Percentiles rank a stretch among this genome's conserved stretches.
Evolutionary conservation across 2,797 vertebrate species (phyloP).

Genomic region (Epinephelus awoara): DNA sequence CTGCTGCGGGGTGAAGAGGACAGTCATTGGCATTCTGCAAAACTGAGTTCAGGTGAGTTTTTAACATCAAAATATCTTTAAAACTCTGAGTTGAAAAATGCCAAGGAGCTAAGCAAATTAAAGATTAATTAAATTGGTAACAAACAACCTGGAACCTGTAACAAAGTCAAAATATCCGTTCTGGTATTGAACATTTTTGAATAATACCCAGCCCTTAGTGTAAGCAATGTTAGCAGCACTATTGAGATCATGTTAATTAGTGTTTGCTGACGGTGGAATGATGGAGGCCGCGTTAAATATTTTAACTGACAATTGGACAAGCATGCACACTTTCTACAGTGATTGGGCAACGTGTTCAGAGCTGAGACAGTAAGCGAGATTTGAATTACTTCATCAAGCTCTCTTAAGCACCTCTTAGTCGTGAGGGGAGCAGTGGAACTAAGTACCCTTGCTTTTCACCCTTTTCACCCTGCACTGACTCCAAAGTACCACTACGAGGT

Average conservation of each 20-base stretch:
- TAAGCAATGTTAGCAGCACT: background rate
- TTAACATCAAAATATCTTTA: too few relatives aligned
- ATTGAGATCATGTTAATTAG: background rate
- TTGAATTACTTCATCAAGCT: background rate
- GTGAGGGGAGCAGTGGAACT: background rate
- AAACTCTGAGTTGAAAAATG: too few relatives aligned
- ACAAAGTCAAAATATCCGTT: too few relatives aligned
- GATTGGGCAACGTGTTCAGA: background rate
- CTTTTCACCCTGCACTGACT: conserved; percentile 3
- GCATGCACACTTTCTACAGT: background rate
- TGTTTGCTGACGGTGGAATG: background rate
- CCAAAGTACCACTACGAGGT: conserved; percentile 16
- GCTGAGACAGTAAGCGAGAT: background rate
- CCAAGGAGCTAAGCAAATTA: too few relatives aligned
- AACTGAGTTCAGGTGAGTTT: too few relatives aligned
- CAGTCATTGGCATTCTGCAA: too few relatives aligned
- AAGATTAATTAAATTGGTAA: too few relatives aligned
- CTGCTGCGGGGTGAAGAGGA: too few relatives aligned
- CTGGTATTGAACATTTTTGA: too few relatives aligned
- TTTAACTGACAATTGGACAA: background rate
- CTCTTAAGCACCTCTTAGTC: background rate
- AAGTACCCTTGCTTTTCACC: background rate
- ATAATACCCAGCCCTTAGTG: too few relatives aligned
- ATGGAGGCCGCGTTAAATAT: background rate
- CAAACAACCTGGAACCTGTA: too few relatives aligned